Evolutionary conservation across 2,888 invertebrate species (phyloP), one percentile per base, ranked within the genome.

Genomic region (Phyllotreta cruciferae): DNA sequence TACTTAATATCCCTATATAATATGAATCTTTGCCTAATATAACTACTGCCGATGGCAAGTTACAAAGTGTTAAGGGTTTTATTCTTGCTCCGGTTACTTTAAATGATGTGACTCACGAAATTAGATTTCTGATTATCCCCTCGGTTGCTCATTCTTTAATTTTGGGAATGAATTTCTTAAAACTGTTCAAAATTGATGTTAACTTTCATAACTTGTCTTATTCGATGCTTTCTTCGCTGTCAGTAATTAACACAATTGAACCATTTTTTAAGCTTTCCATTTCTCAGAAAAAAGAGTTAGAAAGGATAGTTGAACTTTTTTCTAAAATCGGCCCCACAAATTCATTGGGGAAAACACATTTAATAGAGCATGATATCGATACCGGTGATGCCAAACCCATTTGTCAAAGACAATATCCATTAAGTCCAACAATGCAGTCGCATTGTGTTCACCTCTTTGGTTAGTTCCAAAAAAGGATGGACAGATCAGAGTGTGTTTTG

Each of bases 401-500:
- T 11, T 45, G 52, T 41, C 63, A 66, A 45, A 60, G 57, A 13
- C 61, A 66, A 34, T 64, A 58, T 62, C 50, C 50, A 0, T 54
- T 64, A 6, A 52, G 56, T 35, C 53, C 63, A 1, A 56, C 53
- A n/a, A 61, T 65, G 56, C 54, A 62, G 37, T 10, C 44, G 8
- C 61, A 53, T 13, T 6, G 74, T 70, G 70, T 7, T 66, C 69
- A 1, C 72, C 74, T 0, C 68, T 73, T 0, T 64, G 73, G 6
- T 63, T 77, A 0, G 68, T 75, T 44, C 67, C 73, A 0, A 66
- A 63, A n/a, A 69, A 73, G n/a, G 69, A 75, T 58, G 71, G 68
- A 0, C 65, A 60, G 1, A 73, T 70, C 36, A 58, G 76, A 1
- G 75, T 77, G 9, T 74, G 75, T 45, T 70, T 78, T 0, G 76